A percentile compares a stretch with the other conserved stretches of the same genome.
Conservation (phyloP, 2,888 invertebrate species). For the Athalia rosae region DNA sequence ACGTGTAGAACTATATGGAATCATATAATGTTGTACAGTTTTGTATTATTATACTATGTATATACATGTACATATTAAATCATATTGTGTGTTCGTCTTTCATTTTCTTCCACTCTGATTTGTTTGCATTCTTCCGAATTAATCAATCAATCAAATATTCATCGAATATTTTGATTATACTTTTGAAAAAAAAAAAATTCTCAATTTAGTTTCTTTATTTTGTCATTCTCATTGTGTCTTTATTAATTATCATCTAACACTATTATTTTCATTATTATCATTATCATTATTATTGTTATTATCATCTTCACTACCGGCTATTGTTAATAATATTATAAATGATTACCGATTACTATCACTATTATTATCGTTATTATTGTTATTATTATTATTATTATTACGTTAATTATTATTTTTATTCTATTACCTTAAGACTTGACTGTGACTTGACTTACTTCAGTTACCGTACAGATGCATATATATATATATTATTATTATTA, state of each 20-base stretch:
- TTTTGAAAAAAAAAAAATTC: too few species aligned
- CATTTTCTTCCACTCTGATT: neutral
- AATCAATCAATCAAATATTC: too few species aligned
- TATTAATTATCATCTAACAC: constrained; percentile 4
- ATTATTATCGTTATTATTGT: neutral
- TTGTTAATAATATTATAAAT: neutral
- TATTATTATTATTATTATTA: too few species aligned
- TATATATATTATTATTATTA: neutral
- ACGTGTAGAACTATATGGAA: neutral
- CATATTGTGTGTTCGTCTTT: neutral
- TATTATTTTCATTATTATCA: constrained; percentile 23
- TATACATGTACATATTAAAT: neutral
- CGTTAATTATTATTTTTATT: constrained; percentile 6
- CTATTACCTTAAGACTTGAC: neutral
- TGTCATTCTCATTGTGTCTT: neutral
- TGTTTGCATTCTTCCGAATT: neutral
- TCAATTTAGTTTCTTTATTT: neutral
- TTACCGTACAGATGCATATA: neutral
- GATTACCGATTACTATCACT: neutral
- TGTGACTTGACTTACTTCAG: too few species aligned
- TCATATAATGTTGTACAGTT: neutral
- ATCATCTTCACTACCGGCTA: neutral
- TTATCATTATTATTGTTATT: constrained; percentile 6
- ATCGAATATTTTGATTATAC: too few species aligned
- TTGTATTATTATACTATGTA: neutral